Base-by-base conservation (phyloP, 2,113 vertebrate genomes). In the Amblyopsis rosae region DNA sequence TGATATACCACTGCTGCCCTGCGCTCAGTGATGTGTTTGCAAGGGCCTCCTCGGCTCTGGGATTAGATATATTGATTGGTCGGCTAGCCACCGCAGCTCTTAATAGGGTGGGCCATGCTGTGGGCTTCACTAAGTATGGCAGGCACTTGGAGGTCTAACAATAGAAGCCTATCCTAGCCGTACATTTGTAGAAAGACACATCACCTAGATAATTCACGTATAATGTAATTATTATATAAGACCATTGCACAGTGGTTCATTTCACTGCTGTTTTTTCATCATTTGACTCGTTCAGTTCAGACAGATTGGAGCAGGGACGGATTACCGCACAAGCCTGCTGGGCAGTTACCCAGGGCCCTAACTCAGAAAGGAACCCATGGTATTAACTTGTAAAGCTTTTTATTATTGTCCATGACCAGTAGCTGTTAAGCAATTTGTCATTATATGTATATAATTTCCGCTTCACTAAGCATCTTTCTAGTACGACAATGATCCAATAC, bases 231-330 rank as follows among this genome's bases (percentile, higher is more conserved):
- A 77, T 75, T 49, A 16, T 51, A 72, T 9, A 50, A 68, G 69
- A 80, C 66, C 74, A 60, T 63, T 2, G 72, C 63, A 67, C 63
- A 13, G 53, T 12, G 67, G 71, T 81, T 77, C 67, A 70, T 77
- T 76, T 72, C 55, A 67, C 78, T 67, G 35, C 15, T 9, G 10
- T 78, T 62, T 77, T 53, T 9, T 58, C 61, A 79, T 79, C 64
- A 77, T 87, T 80, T 73, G 72, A 82, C 81, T 84, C 71, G 75
- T 82, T 89, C 82, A 80, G 73, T 82, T 89, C 82, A 80, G 73
- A 77, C 56, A 17, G 19, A 62, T 72, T 77, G 56, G 59, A 26
- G 26, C 26, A 26, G 26, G 26, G 2, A 26, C 26, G 26, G 26
- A 26, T 26, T 26, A 26, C 26, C 26, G 26, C 26, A 26, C 26